Conservation (phyloP, 2,888 invertebrate genomes). For the Aspidapion aeneum region DNA sequence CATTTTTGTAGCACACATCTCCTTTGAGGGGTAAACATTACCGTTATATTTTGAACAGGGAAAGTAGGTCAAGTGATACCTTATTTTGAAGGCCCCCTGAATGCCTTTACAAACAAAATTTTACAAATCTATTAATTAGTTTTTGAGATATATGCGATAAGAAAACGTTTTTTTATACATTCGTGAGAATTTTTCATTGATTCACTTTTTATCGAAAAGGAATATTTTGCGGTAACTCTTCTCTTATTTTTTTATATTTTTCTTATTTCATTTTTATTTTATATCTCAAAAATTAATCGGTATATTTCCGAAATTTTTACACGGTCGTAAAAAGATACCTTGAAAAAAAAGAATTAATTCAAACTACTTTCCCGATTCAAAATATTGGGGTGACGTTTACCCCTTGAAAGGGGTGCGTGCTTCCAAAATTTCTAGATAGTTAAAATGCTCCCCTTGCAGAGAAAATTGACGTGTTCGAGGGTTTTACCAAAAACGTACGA, state of each 20-base stretch:
- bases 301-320: not conserved
- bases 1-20: not conserved
- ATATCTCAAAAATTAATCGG: not conserved
- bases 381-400: not conserved
- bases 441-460: not conserved
- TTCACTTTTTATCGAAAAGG: too few relatives aligned
- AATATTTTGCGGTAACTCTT: too few relatives aligned
- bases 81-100: not conserved
- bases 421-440: too few relatives aligned
- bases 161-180: too few relatives aligned
- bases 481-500: too few relatives aligned
- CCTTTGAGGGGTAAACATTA: not conserved
- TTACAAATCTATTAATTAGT: not conserved
- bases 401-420: too few relatives aligned
- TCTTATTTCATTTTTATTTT: too few relatives aligned
- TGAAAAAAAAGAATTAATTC: not conserved
- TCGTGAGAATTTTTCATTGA: too few relatives aligned
- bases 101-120: not conserved
- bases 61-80: not conserved
- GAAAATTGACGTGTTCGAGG: not conserved
- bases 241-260: too few relatives aligned
- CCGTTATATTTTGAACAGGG: not conserved
- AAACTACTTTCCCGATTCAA: not conserved
- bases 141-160: too few relatives aligned
- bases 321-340: not conserved